phyloP scores from a whole-genome alignment of 2,113 vertebrate genomes.

The Fukomys damarensis region DNA sequence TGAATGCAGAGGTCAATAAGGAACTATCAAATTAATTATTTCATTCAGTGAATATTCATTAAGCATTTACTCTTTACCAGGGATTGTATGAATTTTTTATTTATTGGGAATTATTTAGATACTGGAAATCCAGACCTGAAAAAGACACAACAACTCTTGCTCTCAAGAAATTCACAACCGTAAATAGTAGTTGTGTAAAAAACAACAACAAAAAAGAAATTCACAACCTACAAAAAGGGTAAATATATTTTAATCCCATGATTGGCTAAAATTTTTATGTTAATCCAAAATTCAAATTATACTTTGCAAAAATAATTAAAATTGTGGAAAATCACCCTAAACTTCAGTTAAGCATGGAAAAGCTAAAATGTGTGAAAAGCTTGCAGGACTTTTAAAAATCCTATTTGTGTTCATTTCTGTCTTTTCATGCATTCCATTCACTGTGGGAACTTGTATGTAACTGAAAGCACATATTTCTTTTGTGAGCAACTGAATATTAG shows the following conservation, averaged over 20 bases:
- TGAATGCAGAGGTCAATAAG: background rate
- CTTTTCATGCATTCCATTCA: slow-evolving; percentile 3
- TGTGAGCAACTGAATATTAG: slow-evolving; percentile 30
- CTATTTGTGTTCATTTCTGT: background rate
- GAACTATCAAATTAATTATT: background rate
- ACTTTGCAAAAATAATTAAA: slow-evolving; percentile 44
- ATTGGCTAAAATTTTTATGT: background rate
- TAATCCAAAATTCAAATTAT: background rate
- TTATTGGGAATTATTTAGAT: background rate
- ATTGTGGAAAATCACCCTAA: background rate
- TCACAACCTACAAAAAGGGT: background rate
- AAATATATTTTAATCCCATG: background rate
- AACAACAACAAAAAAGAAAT: no score
- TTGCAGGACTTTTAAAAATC: background rate
- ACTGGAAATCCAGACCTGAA: background rate
- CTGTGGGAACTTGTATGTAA: background rate
- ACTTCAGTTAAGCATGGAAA: background rate
- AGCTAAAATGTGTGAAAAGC: background rate
- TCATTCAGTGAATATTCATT: background rate
- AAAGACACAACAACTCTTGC: background rate
- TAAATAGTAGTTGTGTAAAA: no score
- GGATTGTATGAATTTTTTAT: background rate
- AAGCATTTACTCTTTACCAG: background rate
- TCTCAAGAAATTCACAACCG: background rate
- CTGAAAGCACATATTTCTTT: slow-evolving; percentile 1